Percentiles rank a stretch among this genome's conserved stretches.
Evolutionary conservation across 2,888 invertebrate genomes (phyloP).

Genomic region (Lasioglossum zephyrum): DNA sequence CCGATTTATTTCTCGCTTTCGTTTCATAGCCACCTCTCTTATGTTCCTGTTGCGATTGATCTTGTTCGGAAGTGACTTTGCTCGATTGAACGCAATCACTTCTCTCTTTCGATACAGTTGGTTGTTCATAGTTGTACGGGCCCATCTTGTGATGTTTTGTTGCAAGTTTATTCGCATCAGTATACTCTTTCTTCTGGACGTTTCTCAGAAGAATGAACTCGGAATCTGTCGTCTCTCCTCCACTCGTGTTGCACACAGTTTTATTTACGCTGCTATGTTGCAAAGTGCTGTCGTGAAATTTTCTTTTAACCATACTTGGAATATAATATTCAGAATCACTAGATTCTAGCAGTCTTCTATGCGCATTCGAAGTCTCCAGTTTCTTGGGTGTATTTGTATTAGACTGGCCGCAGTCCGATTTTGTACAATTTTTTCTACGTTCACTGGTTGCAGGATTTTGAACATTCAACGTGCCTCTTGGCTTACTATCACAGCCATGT

Average conservation of each 20-base stretch:
- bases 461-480: neutral
- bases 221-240: conserved; percentile 52
- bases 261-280: conserved; percentile 26
- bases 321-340: conserved; percentile 51
- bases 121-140: neutral
- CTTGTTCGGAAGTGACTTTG: neutral
- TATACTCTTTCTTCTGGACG: neutral
- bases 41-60: neutral
- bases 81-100: neutral
- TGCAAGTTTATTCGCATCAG: neutral
- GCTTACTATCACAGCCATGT: neutral
- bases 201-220: conserved; percentile 19
- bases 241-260: conserved; percentile 15
- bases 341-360: conserved; percentile 30
- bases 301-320: conserved; percentile 38
- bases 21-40: conserved; percentile 11
- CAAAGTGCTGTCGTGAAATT: neutral
- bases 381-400: conserved; percentile 3
- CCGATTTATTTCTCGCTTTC: conserved; percentile 65
- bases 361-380: conserved; percentile 4
- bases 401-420: neutral
- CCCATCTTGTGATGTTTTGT: neutral
- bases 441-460: conserved; percentile 7
- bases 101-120: conserved; percentile 6
- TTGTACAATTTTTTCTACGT: neutral